Conservation (phyloP, 2,888 invertebrate genomes). For the Balanococcus diminutus region DNA sequence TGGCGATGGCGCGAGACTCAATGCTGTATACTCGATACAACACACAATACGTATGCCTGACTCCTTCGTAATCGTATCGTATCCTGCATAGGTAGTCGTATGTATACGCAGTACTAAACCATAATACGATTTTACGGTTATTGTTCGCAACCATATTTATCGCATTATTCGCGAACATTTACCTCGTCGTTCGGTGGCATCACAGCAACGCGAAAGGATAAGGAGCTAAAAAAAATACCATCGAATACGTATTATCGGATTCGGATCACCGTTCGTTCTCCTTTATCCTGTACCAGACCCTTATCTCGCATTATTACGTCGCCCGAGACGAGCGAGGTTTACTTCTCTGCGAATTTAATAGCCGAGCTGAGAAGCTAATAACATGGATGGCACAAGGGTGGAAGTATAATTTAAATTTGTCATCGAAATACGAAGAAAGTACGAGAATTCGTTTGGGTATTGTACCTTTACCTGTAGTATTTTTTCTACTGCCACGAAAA, state of each 20-base stretch:
- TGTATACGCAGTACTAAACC: neutral
- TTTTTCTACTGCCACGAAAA: neutral
- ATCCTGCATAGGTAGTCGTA: neutral
- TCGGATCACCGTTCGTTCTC: neutral
- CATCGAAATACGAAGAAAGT: neutral
- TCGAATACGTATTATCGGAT: constrained; percentile 24
- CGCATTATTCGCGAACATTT: constrained; percentile 17
- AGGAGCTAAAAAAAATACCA: neutral
- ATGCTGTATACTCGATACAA: neutral
- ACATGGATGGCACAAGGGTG: neutral
- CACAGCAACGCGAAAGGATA: neutral
- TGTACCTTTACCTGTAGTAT: no score
- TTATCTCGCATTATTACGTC: constrained; percentile 6
- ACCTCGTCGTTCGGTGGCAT: neutral
- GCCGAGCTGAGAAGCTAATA: neutral
- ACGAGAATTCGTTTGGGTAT: neutral
- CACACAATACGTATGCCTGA: neutral
- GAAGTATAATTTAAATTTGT: neutral
- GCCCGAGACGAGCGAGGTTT: neutral
- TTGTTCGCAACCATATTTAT: constrained; percentile 20
- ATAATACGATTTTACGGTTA: constrained; percentile 31
- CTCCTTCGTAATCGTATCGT: no score
- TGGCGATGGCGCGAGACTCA: neutral
- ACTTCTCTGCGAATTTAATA: neutral
- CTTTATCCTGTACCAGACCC: neutral